phyloP scores from a whole-genome alignment of 2,113 vertebrate genomes.

The Bubo bubo region DNA sequence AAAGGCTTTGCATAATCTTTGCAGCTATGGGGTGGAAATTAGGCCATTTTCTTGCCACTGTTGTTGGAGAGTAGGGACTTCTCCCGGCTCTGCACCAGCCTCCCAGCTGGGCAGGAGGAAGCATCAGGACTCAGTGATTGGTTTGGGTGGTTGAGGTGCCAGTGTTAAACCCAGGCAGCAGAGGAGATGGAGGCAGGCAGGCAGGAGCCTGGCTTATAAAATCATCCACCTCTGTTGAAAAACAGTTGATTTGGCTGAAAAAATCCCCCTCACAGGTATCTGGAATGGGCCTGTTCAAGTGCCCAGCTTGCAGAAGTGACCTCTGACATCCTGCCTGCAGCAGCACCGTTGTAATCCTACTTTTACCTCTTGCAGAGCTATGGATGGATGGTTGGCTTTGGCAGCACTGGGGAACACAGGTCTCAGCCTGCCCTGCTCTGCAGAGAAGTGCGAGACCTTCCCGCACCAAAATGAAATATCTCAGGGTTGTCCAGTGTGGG shows the following conservation, averaged over 20 bases:
- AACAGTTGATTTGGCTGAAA: neutral
- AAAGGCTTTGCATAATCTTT: neutral
- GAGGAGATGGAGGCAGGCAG: neutral
- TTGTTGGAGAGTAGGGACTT: neutral
- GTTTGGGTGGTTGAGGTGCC: neutral
- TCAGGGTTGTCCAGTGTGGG: neutral
- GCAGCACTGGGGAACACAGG: neutral
- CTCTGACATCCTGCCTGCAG: neutral
- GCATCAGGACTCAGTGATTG: rapidly evolving
- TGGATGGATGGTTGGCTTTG: rapidly evolving
- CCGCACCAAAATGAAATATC: neutral
- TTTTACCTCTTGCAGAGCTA: neutral
- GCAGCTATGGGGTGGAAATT: neutral
- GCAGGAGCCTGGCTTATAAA: neutral
- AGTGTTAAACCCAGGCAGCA: rapidly evolving
- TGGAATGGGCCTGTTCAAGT: neutral
- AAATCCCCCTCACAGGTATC: neutral
- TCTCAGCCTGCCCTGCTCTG: neutral
- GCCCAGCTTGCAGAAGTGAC: neutral
- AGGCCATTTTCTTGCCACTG: neutral
- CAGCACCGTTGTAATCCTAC: rapidly evolving
- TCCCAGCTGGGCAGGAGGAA: neutral
- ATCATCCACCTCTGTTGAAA: neutral
- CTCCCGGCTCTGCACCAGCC: neutral
- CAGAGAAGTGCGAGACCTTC: neutral